phyloP scores from a whole-genome alignment of 2,888 invertebrate genomes.

The Heliconius charithonia region DNA sequence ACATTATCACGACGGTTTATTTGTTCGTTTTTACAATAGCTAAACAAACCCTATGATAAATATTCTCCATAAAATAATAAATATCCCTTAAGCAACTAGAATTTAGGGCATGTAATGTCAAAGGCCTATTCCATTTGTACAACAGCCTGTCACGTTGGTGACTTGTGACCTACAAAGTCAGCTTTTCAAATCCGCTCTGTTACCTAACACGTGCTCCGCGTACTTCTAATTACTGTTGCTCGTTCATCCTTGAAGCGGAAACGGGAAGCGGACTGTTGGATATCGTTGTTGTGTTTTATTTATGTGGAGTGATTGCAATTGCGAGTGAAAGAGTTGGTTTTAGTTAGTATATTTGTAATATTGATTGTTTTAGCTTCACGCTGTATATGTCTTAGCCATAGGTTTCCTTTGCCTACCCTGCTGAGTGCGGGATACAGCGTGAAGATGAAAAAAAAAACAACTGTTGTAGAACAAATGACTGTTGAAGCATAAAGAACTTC shows the following conservation, averaged over 20 bases:
- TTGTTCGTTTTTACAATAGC: too few relatives aligned
- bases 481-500: background rate
- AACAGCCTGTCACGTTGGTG: constrained; percentile 3
- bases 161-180: constrained; percentile 15
- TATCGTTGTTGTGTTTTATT: background rate
- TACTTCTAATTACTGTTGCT: constrained; percentile 10
- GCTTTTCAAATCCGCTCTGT: constrained; percentile 9
- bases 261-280: background rate
- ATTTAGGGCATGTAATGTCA: background rate
- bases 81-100: too few relatives aligned
- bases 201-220: constrained; percentile 16
- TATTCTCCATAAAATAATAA: background rate
- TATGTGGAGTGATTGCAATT: background rate
- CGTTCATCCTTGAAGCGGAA: background rate
- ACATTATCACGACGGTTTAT: too few relatives aligned
- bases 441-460: background rate
- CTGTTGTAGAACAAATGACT: background rate
- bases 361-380: too few relatives aligned
- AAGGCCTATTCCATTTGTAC: constrained; percentile 3
- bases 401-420: too few relatives aligned
- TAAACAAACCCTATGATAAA: background rate
- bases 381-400: too few relatives aligned
- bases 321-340: background rate
- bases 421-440: too few relatives aligned
- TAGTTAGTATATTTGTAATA: too few relatives aligned